Percentiles rank a stretch among this genome's conserved stretches.
Conservation (phyloP, 2,888 invertebrate genomes). For the Dryococelus australis region DNA sequence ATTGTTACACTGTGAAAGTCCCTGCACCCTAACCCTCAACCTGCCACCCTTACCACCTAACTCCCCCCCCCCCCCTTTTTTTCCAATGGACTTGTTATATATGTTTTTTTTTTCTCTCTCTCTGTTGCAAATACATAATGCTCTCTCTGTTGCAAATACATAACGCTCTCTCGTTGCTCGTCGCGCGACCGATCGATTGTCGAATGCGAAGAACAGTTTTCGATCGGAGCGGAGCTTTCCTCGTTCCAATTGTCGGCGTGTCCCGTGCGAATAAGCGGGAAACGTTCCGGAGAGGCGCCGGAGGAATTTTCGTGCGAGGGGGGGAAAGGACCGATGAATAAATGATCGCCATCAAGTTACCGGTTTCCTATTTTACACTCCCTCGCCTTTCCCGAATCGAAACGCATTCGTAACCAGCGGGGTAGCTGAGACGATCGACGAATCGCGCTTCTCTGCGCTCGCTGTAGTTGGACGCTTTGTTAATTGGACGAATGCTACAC, state of each 20-base stretch:
- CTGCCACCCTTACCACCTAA: too few relatives aligned
- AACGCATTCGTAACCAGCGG: neutral
- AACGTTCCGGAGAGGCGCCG: neutral
- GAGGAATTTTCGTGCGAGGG: neutral
- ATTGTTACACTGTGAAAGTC: neutral
- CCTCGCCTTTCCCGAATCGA: neutral
- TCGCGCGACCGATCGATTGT: neutral
- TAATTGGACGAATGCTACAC: too few relatives aligned
- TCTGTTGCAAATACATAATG: neutral
- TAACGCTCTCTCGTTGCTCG: neutral
- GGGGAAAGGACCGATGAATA: neutral
- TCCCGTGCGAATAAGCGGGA: neutral
- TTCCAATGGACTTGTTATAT: neutral
- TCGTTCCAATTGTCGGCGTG: neutral
- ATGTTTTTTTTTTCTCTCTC: too few relatives aligned
- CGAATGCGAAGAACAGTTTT: neutral
- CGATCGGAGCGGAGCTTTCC: neutral
- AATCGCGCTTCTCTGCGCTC: too few relatives aligned
- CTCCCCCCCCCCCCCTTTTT: too few relatives aligned
- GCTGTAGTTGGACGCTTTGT: too few relatives aligned
- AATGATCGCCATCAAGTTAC: conserved; percentile 10
- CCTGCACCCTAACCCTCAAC: too few relatives aligned
- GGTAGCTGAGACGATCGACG: neutral
- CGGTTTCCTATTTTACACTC: neutral
- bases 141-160: too few relatives aligned